Percentiles rank a stretch among this genome's conserved stretches.
phyloP scores from a whole-genome alignment of 2,113 vertebrate genomes.

The Phylloscopus whistleri region DNA sequence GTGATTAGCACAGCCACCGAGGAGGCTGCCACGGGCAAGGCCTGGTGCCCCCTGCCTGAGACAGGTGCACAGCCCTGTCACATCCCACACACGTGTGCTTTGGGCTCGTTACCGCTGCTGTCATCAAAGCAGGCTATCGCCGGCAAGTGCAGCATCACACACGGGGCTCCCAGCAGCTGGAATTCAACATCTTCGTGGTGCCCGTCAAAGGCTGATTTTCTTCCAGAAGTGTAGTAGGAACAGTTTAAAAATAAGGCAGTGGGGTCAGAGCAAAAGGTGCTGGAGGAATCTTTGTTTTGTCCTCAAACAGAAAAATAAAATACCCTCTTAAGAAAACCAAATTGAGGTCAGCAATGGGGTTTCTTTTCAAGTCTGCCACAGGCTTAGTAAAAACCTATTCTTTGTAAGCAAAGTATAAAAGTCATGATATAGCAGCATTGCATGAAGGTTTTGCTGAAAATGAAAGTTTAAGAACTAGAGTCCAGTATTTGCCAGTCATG shows the following conservation, averaged over 20 bases:
- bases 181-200: background rate
- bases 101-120: background rate
- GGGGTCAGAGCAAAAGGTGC: background rate
- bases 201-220: background rate
- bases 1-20: slow-evolving; percentile 23
- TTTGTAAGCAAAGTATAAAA: background rate
- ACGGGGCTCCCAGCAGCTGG: background rate
- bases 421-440: background rate
- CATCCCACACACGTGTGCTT: background rate
- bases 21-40: background rate
- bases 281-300: background rate
- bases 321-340: background rate
- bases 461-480: background rate
- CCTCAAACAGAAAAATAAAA: background rate
- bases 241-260: background rate
- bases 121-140: background rate
- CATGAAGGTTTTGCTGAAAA: background rate
- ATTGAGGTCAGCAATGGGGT: background rate
- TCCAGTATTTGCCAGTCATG: background rate
- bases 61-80: slow-evolving; percentile 49
- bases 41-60: background rate
- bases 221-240: background rate
- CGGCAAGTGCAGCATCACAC: background rate
- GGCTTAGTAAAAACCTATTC: background rate
- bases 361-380: background rate